Conservation (phyloP, 2,888 invertebrate species). For the Ametastegia equiseti region DNA sequence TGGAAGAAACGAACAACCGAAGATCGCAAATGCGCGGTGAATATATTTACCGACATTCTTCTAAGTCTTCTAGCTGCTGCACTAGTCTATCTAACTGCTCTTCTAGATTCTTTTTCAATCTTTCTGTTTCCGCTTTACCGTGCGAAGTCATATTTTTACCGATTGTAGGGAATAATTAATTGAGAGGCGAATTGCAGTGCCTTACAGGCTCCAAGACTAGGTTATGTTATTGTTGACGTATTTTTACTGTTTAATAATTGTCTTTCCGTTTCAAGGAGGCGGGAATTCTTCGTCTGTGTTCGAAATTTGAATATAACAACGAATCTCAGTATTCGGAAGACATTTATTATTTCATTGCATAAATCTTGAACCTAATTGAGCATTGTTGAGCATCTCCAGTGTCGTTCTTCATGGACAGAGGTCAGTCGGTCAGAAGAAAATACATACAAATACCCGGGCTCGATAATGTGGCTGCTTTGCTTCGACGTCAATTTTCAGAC, state of each 20-base stretch:
- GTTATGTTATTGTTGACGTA: neutral
- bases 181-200: neutral
- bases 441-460: too few relatives aligned
- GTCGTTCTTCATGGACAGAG: neutral
- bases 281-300: neutral
- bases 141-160: slow-evolving; percentile 75
- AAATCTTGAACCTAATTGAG: too few relatives aligned
- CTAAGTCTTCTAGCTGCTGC: slow-evolving; percentile 84
- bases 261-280: neutral
- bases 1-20: too few relatives aligned
- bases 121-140: slow-evolving; percentile 81
- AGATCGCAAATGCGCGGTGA: too few relatives aligned
- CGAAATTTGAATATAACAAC: neutral
- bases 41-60: slow-evolving; percentile 80
- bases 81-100: slow-evolving; percentile 83
- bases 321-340: neutral
- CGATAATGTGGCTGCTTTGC: too few relatives aligned
- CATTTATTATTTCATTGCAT: too few relatives aligned
- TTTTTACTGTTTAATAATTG: neutral
- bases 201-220: neutral
- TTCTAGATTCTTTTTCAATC: slow-evolving; percentile 81
- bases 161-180: slow-evolving; percentile 41
- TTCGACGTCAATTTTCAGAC: too few relatives aligned
- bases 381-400: too few relatives aligned
- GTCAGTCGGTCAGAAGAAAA: neutral